Percentiles rank a stretch among this genome's conserved stretches.
phyloP scores from a whole-genome alignment of 2,888 invertebrate species.

The Phaonia tiefii region DNA sequence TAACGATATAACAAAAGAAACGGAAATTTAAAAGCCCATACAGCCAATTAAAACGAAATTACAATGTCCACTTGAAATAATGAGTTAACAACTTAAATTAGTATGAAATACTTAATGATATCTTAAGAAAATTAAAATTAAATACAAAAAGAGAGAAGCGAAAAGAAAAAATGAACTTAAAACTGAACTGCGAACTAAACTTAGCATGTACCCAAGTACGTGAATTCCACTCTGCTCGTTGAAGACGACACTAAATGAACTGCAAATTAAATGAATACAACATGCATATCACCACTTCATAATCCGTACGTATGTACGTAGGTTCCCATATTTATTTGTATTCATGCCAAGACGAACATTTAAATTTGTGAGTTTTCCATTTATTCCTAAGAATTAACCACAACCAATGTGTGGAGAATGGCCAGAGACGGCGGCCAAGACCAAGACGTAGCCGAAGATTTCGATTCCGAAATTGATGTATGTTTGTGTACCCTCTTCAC shows the following conservation, averaged over 20 bases:
- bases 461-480: constrained; percentile 28
- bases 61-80: constrained; percentile 38
- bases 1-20: constrained; percentile 1
- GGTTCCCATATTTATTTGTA: constrained; percentile 33
- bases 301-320: no score
- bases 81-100: constrained; percentile 39
- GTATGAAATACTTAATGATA: constrained; percentile 40
- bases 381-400: neutral
- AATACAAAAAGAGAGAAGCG: neutral
- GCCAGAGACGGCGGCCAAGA: neutral
- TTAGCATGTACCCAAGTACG: neutral
- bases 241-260: constrained; percentile 14
- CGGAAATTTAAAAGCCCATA: constrained; percentile 34
- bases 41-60: constrained; percentile 38
- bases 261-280: constrained; percentile 24
- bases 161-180: neutral
- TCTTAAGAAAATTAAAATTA: constrained; percentile 14
- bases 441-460: neutral
- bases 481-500: constrained; percentile 35
- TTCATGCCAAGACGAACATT: constrained; percentile 11
- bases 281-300: no score
- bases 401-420: no score
- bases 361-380: constrained; percentile 20
- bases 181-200: neutral
- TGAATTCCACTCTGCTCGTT: no score